Base-by-base conservation (phyloP, 2,888 invertebrate species). In the Sinhomidia bicolor region DNA sequence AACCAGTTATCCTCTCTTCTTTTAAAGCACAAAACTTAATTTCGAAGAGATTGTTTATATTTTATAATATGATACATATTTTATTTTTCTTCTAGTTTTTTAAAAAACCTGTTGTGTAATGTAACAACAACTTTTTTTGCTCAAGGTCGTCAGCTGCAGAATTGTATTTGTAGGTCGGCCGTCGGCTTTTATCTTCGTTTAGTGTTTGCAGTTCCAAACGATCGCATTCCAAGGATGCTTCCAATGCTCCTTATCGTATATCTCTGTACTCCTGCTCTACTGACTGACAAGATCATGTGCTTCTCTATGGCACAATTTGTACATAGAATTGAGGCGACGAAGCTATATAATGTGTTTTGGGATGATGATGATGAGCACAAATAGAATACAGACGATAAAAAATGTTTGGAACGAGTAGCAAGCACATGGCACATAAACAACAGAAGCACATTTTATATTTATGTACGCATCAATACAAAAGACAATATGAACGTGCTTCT, bases 111-210 rank as follows among this genome's bases (percentile, higher is more conserved):
- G 65, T 82, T 82, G 82, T 68, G 51, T 68, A 68, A 82, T 82
- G 68, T 57, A 71, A 57, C 74, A 81, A 81, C 80, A 60, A 44
- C 57, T 62, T 71, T 83, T 76, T 83, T 83, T 83, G 20, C 54
- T 83, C 83, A 83, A 83, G 83, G 83, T 83, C 83, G 83, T 57
- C 71, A 71, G 71, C 57, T 68, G 68, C 20, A 26, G 47, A 76
- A 29, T 51, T 26, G 29, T 71, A 20, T 4, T 71, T 71, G 44
- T 71, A 54, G 68, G 65, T 26, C 47, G 83, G 68, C 57, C 51
- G 83, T 74, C 51, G 57, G 54, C 71, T 71, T 83, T 51, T 68
- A 71, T 83, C 23, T 80, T 12, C 68, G 47, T 29, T 80, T 32
- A 65, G 20, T 81, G 62, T 62, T 54, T 32, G 32, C 36, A 62